Evolutionary conservation across 2,113 vertebrate genomes (phyloP).

Genomic region (Kryptolebias marmoratus): DNA sequence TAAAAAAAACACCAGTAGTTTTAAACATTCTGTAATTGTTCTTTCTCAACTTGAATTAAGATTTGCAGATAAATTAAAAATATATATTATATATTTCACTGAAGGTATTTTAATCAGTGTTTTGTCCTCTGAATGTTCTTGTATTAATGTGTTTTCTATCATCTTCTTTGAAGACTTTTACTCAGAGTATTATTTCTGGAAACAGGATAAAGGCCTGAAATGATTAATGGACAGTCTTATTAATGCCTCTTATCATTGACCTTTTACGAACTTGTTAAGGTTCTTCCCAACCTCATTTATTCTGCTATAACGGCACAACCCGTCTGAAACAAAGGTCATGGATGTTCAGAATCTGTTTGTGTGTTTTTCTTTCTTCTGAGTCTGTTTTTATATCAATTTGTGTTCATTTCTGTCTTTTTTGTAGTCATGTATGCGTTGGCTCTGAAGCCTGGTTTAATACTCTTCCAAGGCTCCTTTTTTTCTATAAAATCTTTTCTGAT

Average conservation of each 20-base stretch:
- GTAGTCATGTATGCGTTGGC: no score
- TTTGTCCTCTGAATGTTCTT: not conserved
- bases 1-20: not conserved
- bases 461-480: no score
- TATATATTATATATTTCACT: not conserved
- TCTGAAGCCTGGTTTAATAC: no score
- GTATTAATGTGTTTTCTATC: not conserved
- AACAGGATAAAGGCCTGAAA: not conserved
- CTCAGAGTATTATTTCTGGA: not conserved
- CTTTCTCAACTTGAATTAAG: not conserved
- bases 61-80: not conserved
- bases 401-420: not conserved
- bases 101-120: not conserved
- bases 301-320: not conserved
- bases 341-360: not conserved
- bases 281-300: not conserved
- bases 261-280: not conserved
- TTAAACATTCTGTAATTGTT: not conserved
- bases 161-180: not conserved
- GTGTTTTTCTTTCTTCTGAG: not conserved
- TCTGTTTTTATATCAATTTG: not conserved
- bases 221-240: conserved; percentile 1
- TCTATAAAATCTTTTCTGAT: no score
- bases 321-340: not conserved
- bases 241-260: not conserved